Percentiles rank a stretch among this genome's conserved stretches.
Evolutionary conservation across 2,113 vertebrate genomes (phyloP).

Genomic region (Oreocharis arfaki): DNA sequence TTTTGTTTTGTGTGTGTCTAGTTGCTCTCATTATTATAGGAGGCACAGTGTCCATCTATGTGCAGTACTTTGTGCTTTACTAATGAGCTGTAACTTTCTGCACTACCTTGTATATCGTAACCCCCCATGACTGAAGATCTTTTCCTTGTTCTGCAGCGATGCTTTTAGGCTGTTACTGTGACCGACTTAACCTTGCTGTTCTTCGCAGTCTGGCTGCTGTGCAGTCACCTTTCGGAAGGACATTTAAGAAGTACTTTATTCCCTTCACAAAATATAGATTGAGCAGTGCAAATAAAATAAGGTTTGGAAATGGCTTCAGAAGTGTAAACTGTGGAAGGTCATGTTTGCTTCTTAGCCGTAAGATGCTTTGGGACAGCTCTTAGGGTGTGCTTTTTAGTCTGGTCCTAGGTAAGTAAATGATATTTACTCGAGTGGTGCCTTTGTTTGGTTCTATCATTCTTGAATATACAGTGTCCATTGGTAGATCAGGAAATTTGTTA

Average conservation of each 20-base stretch:
- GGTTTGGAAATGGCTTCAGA: not conserved
- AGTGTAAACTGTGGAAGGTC: not conserved
- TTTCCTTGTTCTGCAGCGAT: not conserved
- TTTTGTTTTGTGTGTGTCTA: not conserved
- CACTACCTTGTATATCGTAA: not conserved
- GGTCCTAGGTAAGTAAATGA: not conserved
- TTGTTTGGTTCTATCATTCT: not conserved
- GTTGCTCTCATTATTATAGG: not conserved
- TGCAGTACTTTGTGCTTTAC: not conserved
- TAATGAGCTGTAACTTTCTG: not conserved
- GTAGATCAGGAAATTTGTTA: not conserved
- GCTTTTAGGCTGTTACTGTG: not conserved
- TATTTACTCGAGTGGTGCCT: not conserved
- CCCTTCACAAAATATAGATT: not conserved
- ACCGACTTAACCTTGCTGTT: not conserved
- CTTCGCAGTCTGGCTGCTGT: not conserved
- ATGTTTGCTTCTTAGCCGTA: not conserved
- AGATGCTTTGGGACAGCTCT: not conserved
- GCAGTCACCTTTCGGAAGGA: not conserved
- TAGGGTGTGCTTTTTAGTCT: not conserved
- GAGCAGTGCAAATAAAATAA: not conserved
- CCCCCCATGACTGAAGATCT: not conserved
- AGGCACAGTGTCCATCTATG: rapidly evolving
- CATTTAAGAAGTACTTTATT: not conserved
- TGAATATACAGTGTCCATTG: not conserved